Evolutionary conservation across 2,888 invertebrate genomes (phyloP).

Genomic region (Heliconius aoede): DNA sequence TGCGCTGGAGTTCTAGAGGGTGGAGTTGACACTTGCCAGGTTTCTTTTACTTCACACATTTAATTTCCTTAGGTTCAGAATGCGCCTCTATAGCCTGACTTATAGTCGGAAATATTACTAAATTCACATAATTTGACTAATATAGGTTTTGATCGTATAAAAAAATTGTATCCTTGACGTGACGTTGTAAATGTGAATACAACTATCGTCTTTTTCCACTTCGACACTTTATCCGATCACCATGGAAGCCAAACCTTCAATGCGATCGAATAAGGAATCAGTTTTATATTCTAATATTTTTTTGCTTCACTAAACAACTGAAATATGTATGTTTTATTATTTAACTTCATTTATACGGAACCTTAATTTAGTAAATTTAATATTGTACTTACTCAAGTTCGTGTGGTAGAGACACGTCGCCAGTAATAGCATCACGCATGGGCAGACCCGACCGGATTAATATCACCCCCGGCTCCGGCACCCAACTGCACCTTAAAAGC

Average conservation of each 20-base stretch:
- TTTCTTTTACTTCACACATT: conserved; percentile 42
- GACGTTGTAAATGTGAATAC: conserved; percentile 9
- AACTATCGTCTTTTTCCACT: conserved; percentile 5
- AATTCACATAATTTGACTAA: not conserved
- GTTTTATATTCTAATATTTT: not conserved
- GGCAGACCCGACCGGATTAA: too few relatives aligned
- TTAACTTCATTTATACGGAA: too few relatives aligned
- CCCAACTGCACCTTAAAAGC: too few relatives aligned
- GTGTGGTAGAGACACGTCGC: too few relatives aligned
- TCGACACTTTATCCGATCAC: conserved; percentile 3
- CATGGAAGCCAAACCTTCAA: not conserved
- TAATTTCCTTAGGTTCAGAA: too few relatives aligned
- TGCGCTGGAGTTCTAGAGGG: conserved; percentile 69
- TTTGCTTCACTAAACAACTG: not conserved
- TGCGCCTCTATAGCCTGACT: too few relatives aligned
- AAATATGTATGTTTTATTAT: not conserved
- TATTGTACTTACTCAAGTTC: too few relatives aligned
- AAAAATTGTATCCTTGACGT: conserved; percentile 11
- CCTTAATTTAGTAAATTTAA: too few relatives aligned
- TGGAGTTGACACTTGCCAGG: conserved; percentile 70
- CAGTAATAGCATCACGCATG: too few relatives aligned
- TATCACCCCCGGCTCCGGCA: too few relatives aligned
- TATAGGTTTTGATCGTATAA: conserved; percentile 49
- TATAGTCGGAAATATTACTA: too few relatives aligned
- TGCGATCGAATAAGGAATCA: not conserved